Conservation (phyloP, 2,113 vertebrate species). For the Triplophysa rosa region DNA sequence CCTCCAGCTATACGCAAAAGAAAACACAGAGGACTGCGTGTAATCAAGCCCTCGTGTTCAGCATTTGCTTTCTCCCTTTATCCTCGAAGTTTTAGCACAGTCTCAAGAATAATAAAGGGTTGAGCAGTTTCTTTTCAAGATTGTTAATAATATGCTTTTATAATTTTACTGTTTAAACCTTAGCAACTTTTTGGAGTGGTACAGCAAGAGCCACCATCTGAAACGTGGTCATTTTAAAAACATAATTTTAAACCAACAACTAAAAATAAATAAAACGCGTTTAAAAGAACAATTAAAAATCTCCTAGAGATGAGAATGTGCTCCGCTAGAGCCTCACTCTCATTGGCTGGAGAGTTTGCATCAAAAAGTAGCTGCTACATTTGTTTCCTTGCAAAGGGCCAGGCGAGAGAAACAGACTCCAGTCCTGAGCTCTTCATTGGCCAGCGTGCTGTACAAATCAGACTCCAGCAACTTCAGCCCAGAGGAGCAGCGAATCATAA, state of each 20-base stretch:
- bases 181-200: conserved; percentile 27
- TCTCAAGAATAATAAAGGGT: conserved; percentile 20
- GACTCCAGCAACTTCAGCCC: conserved; percentile 71
- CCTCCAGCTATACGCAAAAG: conserved; percentile 61
- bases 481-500: conserved; percentile 71
- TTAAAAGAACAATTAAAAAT: background rate
- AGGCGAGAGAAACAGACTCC: conserved; percentile 86
- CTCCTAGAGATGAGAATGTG: conserved; percentile 75
- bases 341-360: conserved; percentile 97
- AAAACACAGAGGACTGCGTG: conserved; percentile 63
- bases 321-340: conserved; percentile 88
- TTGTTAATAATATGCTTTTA: conserved; percentile 40
- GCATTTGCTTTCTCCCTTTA: conserved; percentile 42
- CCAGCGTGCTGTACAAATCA: conserved; percentile 76
- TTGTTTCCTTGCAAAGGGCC: conserved; percentile 90
- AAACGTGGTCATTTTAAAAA: background rate
- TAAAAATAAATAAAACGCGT: background rate
- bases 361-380: conserved; percentile 98
- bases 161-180: conserved; percentile 17
- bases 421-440: conserved; percentile 80
- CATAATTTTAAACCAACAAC: background rate
- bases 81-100: background rate
- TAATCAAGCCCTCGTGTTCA: conserved; percentile 53
- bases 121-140: conserved; percentile 31
- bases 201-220: background rate